Conservation (phyloP, 2,113 vertebrate species). For the Passer domesticus region DNA sequence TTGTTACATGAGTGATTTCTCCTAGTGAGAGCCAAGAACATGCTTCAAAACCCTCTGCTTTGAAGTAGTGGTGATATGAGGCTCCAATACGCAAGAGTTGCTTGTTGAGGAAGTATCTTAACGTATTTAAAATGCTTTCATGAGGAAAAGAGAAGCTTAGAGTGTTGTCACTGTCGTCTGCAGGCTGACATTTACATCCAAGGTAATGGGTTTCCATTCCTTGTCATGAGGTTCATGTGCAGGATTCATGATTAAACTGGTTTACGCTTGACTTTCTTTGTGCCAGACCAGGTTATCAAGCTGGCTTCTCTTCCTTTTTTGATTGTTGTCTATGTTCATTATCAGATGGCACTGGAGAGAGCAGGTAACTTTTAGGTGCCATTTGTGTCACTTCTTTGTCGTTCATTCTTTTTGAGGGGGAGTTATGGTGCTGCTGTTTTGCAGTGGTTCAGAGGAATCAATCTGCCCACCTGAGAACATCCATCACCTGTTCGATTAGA, state of each 20-base stretch:
- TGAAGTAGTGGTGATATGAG: constrained; percentile 45
- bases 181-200: not conserved
- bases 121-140: constrained; percentile 45
- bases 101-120: constrained; percentile 53
- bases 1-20: constrained; percentile 61
- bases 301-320: not conserved
- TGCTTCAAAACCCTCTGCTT: constrained; percentile 51
- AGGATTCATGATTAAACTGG: not conserved
- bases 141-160: constrained; percentile 8
- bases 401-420: not conserved
- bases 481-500: not conserved
- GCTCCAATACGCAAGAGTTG: not conserved
- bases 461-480: not conserved
- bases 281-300: not conserved
- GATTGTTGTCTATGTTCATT: not conserved
- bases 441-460: not conserved
- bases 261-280: not conserved
- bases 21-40: constrained; percentile 54
- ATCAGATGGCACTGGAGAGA: not conserved
- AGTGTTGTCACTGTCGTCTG: not conserved
- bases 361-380: not conserved
- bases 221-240: not conserved
- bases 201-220: not conserved
- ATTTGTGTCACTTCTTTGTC: not conserved
- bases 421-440: not conserved